These are phyloP conservation scores for Brachypalpus laphriformis DNA, from an alignment of 2,888 invertebrate species.

Conservation along the genomic window DNA sequence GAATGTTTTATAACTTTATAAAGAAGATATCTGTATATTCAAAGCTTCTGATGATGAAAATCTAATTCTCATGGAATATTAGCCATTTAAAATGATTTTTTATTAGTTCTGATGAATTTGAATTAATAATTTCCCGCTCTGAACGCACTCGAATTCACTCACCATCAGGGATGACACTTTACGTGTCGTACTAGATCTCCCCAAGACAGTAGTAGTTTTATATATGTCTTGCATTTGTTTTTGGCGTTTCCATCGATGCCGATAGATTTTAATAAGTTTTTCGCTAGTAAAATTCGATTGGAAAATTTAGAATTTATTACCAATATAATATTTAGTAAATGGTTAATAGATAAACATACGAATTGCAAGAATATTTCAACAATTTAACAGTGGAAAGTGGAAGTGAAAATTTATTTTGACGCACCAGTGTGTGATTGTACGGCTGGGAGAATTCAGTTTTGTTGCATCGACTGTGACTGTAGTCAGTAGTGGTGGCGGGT, in stretches of 20 bases:
- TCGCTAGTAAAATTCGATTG: conserved; percentile 4
- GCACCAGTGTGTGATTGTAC: conserved; percentile 36
- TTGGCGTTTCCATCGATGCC: conserved; percentile 75
- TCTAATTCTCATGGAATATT: not conserved
- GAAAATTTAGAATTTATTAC: conserved; percentile 15
- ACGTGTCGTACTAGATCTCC: conserved; percentile 45
- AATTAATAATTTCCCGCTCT: not conserved
- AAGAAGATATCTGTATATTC: not conserved
- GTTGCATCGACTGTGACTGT: conserved; percentile 68
- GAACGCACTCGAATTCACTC: conserved; percentile 43
- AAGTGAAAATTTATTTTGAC: conserved; percentile 65
- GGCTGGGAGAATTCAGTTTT: conserved; percentile 56
- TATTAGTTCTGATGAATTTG: not conserved
- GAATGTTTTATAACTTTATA: not conserved
- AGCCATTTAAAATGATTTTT: not conserved
- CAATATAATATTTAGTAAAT: conserved; percentile 40
- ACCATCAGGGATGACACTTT: conserved; percentile 65
- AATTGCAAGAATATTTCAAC: conserved; percentile 3
- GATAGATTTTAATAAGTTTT: conserved; percentile 63
- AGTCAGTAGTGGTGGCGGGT: conserved; percentile 39
- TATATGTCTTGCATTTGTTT: conserved; percentile 76
- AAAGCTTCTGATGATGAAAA: not conserved
- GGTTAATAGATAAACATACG: not conserved
- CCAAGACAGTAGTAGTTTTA: conserved; percentile 74
- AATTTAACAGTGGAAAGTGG: conserved; percentile 22